phyloP scores from a whole-genome alignment of 2,797 vertebrate genomes.

The Avahi laniger region DNA sequence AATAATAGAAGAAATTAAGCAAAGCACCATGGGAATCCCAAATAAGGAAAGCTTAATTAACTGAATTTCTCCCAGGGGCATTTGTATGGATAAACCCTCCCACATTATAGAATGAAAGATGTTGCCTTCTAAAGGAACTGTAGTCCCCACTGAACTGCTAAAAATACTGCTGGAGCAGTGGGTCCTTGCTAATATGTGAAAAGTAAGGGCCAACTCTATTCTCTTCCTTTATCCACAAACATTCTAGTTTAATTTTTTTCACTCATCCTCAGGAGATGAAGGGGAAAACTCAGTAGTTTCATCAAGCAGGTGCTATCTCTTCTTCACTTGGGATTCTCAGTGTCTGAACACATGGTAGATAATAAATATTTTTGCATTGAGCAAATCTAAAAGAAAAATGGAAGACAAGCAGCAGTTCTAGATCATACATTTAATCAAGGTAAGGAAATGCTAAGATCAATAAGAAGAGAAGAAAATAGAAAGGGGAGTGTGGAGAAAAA shows the following conservation, averaged over 20 bases:
- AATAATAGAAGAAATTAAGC: constrained; percentile 35
- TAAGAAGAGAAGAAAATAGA: not conserved
- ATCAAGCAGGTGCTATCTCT: not conserved
- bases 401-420: constrained; percentile 8
- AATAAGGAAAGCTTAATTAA: not conserved
- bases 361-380: constrained; percentile 39
- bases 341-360: not conserved
- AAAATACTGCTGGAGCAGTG: not conserved
- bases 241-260: constrained; percentile 2
- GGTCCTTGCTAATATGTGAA: not conserved
- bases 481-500: not conserved
- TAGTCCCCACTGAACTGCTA: not conserved
- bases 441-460: constrained; percentile 28
- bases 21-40: not conserved
- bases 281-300: not conserved
- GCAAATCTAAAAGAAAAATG: constrained; percentile 56
- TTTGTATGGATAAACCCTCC: not conserved
- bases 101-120: not conserved
- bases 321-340: not conserved
- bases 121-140: not conserved
- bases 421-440: constrained; percentile 36
- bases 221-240: not conserved
- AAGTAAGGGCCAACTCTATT: not conserved
- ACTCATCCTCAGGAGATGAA: not conserved
- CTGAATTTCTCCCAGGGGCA: not conserved